Base-by-base conservation (phyloP, 2,113 vertebrate genomes). In the Eidolon helvum region DNA sequence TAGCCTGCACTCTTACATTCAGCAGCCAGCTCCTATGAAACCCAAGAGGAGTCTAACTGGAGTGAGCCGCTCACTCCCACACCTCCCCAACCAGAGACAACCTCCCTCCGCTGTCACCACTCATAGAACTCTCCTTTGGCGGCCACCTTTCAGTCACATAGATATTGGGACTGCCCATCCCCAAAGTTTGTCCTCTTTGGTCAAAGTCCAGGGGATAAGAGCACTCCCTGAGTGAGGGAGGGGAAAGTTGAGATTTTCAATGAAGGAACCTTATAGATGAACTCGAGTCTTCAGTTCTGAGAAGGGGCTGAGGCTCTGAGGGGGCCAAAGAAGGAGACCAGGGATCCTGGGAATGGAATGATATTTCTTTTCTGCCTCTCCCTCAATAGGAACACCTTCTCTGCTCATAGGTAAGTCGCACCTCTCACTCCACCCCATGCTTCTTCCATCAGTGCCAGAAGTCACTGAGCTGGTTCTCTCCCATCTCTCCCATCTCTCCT, bases 1-100 rank as follows among this genome's bases (percentile, higher is more conserved):
- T 99, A 99, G 96, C 99, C 99, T 0, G 99, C 99, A 6, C 99
- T 99, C 99, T 99, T 99, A 97, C 99, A 99, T 96, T 99, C 99
- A 0, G 99, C 99, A 72, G 99, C 99, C 98, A 99, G 98, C 98
- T 99, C 99, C 99, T 99, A 80, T 93, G 94, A 97, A 97, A 85
- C 90, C 89, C 77, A 96, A 83, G 92, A 98, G 96, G 91, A 87
- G 68, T 96, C 96, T 97, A 85, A 96, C 91, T 97, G 95, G 89
- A 92, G 86, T 98, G 89, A 96, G 85, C 93, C 45, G 95, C 87
- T 95, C 87, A 92, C 24, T 35, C 91, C 69, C 69, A 80, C 65
- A 4, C 95, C 89, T 50, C 91, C 91, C 68, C 48, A 33, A 68
- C 88, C 91, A 57, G 59, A 75, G 50, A 82, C 82, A 38, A 48